Base-by-base conservation (phyloP, 37 sponge, comb jelly and placozoan genomes). In the Hormiphora californensis region DNA sequence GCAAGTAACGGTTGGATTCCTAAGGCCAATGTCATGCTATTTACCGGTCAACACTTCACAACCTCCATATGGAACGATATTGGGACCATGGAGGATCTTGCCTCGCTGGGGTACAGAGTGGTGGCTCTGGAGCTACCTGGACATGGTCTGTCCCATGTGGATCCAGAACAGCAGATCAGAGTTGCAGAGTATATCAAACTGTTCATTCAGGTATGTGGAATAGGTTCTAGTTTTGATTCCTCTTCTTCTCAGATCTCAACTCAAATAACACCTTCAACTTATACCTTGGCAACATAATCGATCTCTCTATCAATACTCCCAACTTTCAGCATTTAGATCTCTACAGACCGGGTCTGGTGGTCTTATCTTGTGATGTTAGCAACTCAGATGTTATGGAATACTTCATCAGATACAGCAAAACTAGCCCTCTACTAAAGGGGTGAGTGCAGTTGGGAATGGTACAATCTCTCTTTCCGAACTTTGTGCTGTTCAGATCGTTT, bases 1-100 rank as follows among this genome's bases (percentile, higher is more conserved):
- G 81, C 81, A 4, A 73, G 81, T 33, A 73, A 73, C 44, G 81
- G 81, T 4, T 73, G 81, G 81, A 36, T 73, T 5, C 81, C 81
- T n/a, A 73, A 73, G 38, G 21, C 43, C 1, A 73, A 73, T 46
- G 81, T 73, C 3, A 3, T 73, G 0, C 46, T 73, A 0, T 73
- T 73, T 31, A 44, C 40, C 81, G 81, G 81, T 4, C 49, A 73
- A 40, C 81, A 33, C 23, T 73, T 33, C 49, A 73, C 81, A 37
- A 44, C 81, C 1, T 44, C 81, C 81, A 73, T 73, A 39, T 73
- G 81, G 81, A 40, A 37, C 36, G 81, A 73, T 19, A 73, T 73
- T 3, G 43, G 43, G 22, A 73, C 81, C 43, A 23, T 73, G 46
- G 81, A 73, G 81, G 81, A 73, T 31, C 49, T 73, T 23, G 81